Percentiles rank a stretch among this genome's conserved stretches.
Conservation (phyloP, 64 coral and sea anemone genomes). For the Hydrozoanthus tunicans region DNA sequence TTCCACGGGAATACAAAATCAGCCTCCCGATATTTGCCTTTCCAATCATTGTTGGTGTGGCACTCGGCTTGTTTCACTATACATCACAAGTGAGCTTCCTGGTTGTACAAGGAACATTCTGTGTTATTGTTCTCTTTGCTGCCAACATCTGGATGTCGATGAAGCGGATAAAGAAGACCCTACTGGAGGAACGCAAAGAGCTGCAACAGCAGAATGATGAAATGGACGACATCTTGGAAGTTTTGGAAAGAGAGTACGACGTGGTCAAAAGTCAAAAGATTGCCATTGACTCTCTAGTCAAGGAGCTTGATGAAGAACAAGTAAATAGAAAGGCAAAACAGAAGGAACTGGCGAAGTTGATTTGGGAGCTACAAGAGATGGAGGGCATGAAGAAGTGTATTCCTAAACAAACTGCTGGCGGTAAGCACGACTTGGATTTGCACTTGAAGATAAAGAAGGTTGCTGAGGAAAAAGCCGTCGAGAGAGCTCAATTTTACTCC, state of each 20-base stretch:
- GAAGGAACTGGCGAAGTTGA: constrained; percentile 78
- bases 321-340: constrained; percentile 73
- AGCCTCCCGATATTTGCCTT: constrained; percentile 60
- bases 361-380: constrained; percentile 85
- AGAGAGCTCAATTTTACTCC: constrained; percentile 70
- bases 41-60: constrained; percentile 69
- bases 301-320: constrained; percentile 85
- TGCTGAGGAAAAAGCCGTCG: constrained; percentile 72
- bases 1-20: constrained; percentile 56
- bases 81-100: constrained; percentile 51
- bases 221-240: constrained; percentile 77
- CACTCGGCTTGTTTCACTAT: constrained; percentile 59
- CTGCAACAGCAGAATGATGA: constrained; percentile 80
- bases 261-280: constrained; percentile 84
- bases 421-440: constrained; percentile 48
- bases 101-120: constrained; percentile 37
- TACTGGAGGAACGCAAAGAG: constrained; percentile 75
- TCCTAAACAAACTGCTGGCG: constrained; percentile 42
- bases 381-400: constrained; percentile 81
- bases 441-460: constrained; percentile 49
- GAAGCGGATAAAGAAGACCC: constrained; percentile 59
- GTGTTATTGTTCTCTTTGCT: constrained; percentile 41
- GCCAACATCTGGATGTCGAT: constrained; percentile 69
- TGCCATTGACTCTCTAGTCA: constrained; percentile 77
- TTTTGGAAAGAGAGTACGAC: constrained; percentile 84